phyloP scores from a whole-genome alignment of 2,888 invertebrate genomes.

The Watsonalla cultraria region DNA sequence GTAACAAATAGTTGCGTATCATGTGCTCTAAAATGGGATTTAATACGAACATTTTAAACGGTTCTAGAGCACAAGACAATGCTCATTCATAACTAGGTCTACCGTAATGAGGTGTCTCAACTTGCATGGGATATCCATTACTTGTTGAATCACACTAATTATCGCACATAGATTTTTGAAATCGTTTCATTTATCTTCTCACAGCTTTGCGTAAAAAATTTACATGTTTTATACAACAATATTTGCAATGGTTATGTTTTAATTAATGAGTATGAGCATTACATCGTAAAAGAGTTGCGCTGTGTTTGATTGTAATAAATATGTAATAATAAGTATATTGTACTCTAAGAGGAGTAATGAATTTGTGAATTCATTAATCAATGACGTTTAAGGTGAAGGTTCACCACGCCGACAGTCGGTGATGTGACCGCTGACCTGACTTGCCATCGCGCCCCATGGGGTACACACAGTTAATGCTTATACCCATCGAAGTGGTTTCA shows the following conservation, averaged over 20 bases:
- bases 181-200: slow-evolving; percentile 15
- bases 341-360: background rate
- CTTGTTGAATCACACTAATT: slow-evolving; percentile 11
- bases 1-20: slow-evolving; percentile 31
- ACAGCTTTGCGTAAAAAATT: slow-evolving; percentile 15
- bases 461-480: too few species aligned
- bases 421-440: background rate
- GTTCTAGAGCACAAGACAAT: slow-evolving; percentile 32
- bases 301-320: background rate
- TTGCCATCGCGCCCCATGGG: too few species aligned
- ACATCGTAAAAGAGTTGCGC: too few species aligned
- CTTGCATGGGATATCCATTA: slow-evolving; percentile 7
- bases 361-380: background rate
- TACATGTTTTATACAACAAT: slow-evolving; percentile 1
- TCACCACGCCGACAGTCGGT: background rate
- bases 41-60: slow-evolving; percentile 19
- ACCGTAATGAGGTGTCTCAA: slow-evolving; percentile 29
- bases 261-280: background rate
- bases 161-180: slow-evolving; percentile 9
- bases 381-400: background rate
- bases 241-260: background rate
- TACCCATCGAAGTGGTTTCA: too few species aligned
- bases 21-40: slow-evolving; percentile 8
- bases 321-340: background rate
- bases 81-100: slow-evolving; percentile 29